Conservation (phyloP, 1,140 invertebrate species). For the Psilanteris sp. region DNA sequence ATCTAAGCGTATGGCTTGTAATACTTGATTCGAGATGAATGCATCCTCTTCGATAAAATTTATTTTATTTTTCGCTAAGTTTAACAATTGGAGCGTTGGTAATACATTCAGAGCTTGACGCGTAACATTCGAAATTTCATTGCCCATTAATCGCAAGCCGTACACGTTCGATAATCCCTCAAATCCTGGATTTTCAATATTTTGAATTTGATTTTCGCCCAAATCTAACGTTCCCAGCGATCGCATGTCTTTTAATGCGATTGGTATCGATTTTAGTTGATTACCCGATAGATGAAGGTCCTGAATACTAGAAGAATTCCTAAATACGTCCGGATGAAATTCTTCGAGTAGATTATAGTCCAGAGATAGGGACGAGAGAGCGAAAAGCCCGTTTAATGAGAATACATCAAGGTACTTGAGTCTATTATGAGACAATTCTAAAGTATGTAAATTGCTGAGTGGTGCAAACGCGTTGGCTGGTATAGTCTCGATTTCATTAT, state of each 20-base stretch:
- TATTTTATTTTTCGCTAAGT: slow-evolving; percentile 90
- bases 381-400: slow-evolving; percentile 89
- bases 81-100: slow-evolving; percentile 87
- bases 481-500: slow-evolving; percentile 88
- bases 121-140: slow-evolving; percentile 88
- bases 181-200: slow-evolving; percentile 89
- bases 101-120: slow-evolving; percentile 86
- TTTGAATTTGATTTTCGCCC: slow-evolving; percentile 88
- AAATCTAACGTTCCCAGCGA: slow-evolving; percentile 89
- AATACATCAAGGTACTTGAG: slow-evolving; percentile 86
- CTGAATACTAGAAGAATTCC: slow-evolving; percentile 88
- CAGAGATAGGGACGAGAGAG: slow-evolving; percentile 87
- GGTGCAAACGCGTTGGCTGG: slow-evolving; percentile 89
- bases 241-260: slow-evolving; percentile 86
- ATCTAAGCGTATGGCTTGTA: slow-evolving; percentile 90
- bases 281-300: slow-evolving; percentile 92
- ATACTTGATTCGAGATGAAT: slow-evolving; percentile 86
- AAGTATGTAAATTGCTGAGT: slow-evolving; percentile 89
- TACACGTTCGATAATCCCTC: slow-evolving; percentile 88
- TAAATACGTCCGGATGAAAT: slow-evolving; percentile 88
- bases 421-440: slow-evolving; percentile 88
- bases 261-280: slow-evolving; percentile 85
- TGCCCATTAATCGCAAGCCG: slow-evolving; percentile 89
- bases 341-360: slow-evolving; percentile 88
- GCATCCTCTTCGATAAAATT: slow-evolving; percentile 86